Percentiles rank a stretch among this genome's conserved stretches.
Evolutionary conservation across 2,113 vertebrate species (phyloP).

Genomic region (Paradoxurus hermaphroditus): DNA sequence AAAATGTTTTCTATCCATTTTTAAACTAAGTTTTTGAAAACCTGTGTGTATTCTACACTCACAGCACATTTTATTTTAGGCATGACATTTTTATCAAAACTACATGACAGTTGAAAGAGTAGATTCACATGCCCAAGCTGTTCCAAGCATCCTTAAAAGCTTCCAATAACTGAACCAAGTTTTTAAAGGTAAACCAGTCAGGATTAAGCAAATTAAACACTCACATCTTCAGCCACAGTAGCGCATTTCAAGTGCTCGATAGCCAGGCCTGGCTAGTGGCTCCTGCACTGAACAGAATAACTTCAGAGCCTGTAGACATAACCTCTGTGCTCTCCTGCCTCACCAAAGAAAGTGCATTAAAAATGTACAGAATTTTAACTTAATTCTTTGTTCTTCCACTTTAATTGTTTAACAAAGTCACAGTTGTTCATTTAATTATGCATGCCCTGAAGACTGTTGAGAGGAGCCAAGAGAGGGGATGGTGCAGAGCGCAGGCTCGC

Average conservation of each 20-base stretch:
- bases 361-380: not conserved
- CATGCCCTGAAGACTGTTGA: not conserved
- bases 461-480: not conserved
- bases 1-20: not conserved
- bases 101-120: not conserved
- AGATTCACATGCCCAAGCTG: not conserved
- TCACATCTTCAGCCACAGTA: not conserved
- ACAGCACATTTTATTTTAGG: not conserved
- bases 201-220: not conserved
- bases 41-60: not conserved
- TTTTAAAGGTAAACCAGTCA: not conserved
- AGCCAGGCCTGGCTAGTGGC: too few relatives aligned
- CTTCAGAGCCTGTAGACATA: accelerated
- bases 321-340: not conserved
- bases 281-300: not conserved
- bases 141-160: not conserved
- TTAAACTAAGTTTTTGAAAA: conserved; percentile 21
- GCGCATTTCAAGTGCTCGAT: not conserved
- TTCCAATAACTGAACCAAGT: not conserved
- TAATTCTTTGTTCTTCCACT: not conserved
- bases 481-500: not conserved
- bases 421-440: not conserved
- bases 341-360: not conserved
- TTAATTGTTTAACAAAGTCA: not conserved
- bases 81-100: not conserved